Conservation (phyloP, 2,113 vertebrate genomes). For the Platichthys stellatus region DNA sequence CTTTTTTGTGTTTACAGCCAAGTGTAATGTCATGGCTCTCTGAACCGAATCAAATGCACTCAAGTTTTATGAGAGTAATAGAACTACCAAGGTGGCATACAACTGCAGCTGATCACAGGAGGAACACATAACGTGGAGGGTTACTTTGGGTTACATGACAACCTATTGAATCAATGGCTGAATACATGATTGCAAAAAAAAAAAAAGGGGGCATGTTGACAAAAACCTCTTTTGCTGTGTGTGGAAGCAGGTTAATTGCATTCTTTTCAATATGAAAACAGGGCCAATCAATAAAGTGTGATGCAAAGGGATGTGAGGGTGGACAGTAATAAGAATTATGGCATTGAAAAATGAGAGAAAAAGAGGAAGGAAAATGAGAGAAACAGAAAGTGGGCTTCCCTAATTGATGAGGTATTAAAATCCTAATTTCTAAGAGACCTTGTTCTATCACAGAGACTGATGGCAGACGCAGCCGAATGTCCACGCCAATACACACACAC, state of each 20-base stretch:
- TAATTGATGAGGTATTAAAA: slow-evolving; percentile 77
- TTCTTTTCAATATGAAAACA: slow-evolving; percentile 55
- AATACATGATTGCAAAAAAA: slow-evolving; percentile 26
- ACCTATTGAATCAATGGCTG: slow-evolving; percentile 38
- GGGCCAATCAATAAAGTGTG: slow-evolving; percentile 52
- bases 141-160: not conserved
- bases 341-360: slow-evolving; percentile 42
- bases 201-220: slow-evolving; percentile 6
- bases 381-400: slow-evolving; percentile 42
- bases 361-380: slow-evolving; percentile 29
- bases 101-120: slow-evolving; percentile 16
- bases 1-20: slow-evolving; percentile 36
- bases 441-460: slow-evolving; percentile 71
- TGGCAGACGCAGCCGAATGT: slow-evolving; percentile 25
- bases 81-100: slow-evolving; percentile 6
- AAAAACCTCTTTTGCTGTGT: slow-evolving; percentile 4
- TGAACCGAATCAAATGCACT: slow-evolving; percentile 11
- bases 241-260: slow-evolving; percentile 37
- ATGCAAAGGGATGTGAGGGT: slow-evolving; percentile 13
- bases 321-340: slow-evolving; percentile 33
- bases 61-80: slow-evolving; percentile 41
- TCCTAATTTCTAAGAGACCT: slow-evolving; percentile 71
- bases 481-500: slow-evolving; percentile 19
- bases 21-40: slow-evolving; percentile 14
- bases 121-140: slow-evolving; percentile 3